Conservation (phyloP, 2,888 invertebrate genomes). For the Lasioglossum marginatum region DNA sequence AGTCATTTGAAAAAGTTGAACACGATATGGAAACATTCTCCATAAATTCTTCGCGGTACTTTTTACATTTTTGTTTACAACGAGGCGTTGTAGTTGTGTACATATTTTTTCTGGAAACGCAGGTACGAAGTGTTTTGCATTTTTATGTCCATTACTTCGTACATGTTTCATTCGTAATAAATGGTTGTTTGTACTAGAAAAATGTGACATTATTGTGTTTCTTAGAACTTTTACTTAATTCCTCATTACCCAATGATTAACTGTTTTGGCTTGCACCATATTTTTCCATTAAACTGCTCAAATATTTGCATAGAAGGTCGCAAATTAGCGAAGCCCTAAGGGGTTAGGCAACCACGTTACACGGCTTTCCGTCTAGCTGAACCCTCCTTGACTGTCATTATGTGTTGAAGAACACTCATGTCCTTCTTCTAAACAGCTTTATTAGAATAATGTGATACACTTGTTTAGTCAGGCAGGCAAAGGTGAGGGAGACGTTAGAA, state of each 20-base stretch:
- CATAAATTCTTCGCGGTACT: no score
- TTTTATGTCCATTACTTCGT: no score
- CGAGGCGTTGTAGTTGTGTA: no score
- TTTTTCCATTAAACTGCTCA: neutral
- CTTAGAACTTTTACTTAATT: neutral
- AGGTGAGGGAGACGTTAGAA: neutral
- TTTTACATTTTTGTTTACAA: no score
- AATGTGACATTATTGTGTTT: neutral
- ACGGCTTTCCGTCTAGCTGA: neutral
- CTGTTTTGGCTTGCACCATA: neutral
- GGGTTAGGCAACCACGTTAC: neutral
- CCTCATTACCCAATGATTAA: neutral
- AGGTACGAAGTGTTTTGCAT: no score
- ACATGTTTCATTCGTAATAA: no score
- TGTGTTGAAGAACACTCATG: neutral
- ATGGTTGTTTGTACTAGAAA: neutral
- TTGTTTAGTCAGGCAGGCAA: neutral
- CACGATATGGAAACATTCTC: no score
- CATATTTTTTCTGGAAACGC: no score
- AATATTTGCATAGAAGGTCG: neutral
- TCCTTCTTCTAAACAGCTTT: neutral
- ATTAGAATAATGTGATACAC: conserved; percentile 1
- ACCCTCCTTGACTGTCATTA: neutral
- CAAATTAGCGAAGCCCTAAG: neutral
- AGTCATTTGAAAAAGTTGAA: no score